Conservation (phyloP, 2,888 invertebrate species). For the Scaptomyza tumidula region DNA sequence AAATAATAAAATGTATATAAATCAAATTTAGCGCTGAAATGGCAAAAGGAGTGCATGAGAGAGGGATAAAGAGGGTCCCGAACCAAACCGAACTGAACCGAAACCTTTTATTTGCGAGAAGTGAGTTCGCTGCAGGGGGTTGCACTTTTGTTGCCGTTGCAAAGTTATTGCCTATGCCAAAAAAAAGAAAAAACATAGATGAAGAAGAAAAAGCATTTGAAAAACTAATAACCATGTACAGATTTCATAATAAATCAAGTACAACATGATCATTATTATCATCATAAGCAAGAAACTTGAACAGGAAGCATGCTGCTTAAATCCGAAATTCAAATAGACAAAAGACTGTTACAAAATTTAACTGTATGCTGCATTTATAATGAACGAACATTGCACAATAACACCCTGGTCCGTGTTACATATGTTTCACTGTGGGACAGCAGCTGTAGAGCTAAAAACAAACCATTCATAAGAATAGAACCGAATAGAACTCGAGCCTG, state of each 20-base stretch:
- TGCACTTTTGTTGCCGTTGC: conserved; percentile 28
- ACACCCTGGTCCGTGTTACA: conserved; percentile 48
- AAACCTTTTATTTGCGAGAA: conserved; percentile 35
- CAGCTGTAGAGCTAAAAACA: conserved; percentile 8
- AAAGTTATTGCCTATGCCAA: conserved; percentile 67
- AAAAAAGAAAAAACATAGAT: conserved; percentile 8
- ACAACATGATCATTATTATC: conserved; percentile 36
- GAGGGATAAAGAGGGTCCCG: background rate
- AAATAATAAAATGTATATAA: conserved; percentile 79
- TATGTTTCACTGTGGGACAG: conserved; percentile 58
- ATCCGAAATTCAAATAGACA: conserved; percentile 58
- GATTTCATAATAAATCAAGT: conserved; percentile 79
- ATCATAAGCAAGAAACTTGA: conserved; percentile 13
- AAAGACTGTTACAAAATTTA: conserved; percentile 25
- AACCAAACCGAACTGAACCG: too few species aligned
- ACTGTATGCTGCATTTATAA: conserved; percentile 14
- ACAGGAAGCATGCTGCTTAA: conserved; percentile 31
- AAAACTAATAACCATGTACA: conserved; percentile 78
- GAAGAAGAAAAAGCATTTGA: conserved; percentile 34
- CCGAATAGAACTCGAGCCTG: background rate
- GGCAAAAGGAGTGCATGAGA: conserved; percentile 58
- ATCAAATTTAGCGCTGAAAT: conserved; percentile 77
- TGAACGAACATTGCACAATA: conserved; percentile 25
- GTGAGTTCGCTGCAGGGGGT: conserved; percentile 49
- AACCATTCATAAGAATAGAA: conserved; percentile 27